phyloP scores from a whole-genome alignment of 2,888 invertebrate genomes.

The Amphipoea lucens region DNA sequence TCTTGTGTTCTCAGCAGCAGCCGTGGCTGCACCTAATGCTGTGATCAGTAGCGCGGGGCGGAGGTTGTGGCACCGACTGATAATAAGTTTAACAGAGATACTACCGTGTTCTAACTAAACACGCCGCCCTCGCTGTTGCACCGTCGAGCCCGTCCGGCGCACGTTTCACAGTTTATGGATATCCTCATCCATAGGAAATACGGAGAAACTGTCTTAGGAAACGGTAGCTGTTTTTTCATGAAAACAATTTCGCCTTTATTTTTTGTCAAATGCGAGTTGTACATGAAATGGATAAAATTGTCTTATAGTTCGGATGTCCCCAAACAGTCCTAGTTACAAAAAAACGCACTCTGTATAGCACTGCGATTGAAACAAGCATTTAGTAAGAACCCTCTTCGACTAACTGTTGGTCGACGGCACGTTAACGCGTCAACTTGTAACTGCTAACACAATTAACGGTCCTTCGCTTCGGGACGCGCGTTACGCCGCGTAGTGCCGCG shows the following conservation, averaged over 20 bases:
- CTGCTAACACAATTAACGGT: slow-evolving; percentile 25
- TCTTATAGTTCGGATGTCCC: neutral
- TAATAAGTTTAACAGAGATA: neutral
- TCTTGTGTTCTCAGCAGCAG: neutral
- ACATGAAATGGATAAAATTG: neutral
- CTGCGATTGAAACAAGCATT: neutral
- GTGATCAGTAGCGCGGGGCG: neutral
- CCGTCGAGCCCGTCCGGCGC: no score
- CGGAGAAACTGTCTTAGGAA: neutral
- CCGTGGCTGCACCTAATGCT: neutral
- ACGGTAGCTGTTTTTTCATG: neutral
- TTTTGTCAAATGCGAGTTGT: neutral
- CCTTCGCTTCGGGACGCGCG: neutral
- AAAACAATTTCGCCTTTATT: neutral
- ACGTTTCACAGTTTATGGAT: neutral
- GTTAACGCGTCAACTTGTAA: slow-evolving; percentile 11
- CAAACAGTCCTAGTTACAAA: neutral
- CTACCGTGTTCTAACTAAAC: neutral
- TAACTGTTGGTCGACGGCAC: slow-evolving; percentile 10
- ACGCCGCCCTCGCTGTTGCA: neutral
- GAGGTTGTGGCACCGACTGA: neutral
- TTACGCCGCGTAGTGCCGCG: neutral
- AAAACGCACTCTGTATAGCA: neutral
- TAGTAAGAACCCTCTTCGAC: neutral
- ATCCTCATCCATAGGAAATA: neutral